These are phyloP conservation scores for Epinephelus lanceolatus DNA, from an alignment of 2,113 vertebrate species.

Conservation along the genomic window DNA sequence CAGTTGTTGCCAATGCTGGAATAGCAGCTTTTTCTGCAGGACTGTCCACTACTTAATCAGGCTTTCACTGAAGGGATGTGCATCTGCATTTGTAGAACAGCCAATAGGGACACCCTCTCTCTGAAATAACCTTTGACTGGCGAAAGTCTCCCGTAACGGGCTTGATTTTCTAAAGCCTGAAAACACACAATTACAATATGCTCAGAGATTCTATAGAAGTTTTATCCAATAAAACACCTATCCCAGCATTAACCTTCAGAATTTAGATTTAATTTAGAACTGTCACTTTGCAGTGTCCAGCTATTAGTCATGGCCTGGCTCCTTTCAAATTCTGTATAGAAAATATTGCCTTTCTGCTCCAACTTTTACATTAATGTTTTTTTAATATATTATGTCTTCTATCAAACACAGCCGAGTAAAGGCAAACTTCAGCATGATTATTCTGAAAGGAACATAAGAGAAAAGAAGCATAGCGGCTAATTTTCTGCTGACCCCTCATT, in stretches of 20 bases:
- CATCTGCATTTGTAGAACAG: no score
- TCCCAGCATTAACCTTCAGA: slow-evolving; percentile 39
- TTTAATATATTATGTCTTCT: slow-evolving; percentile 12
- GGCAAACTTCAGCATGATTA: background rate
- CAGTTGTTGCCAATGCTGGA: no score
- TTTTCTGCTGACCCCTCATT: slow-evolving; percentile 38
- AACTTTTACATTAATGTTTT: slow-evolving; percentile 41
- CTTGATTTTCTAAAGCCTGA: no score
- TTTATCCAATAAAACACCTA: background rate
- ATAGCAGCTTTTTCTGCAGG: no score
- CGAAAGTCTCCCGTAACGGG: no score
- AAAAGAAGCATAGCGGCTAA: slow-evolving; percentile 4
- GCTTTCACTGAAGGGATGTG: no score
- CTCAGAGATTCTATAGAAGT: background rate
- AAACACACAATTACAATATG: no score
- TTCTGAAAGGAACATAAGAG: slow-evolving; percentile 27
- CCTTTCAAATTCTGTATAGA: slow-evolving; percentile 35
- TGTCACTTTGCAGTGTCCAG: slow-evolving; percentile 58
- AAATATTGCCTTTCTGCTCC: slow-evolving; percentile 37
- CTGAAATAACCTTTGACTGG: no score
- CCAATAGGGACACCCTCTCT: no score
- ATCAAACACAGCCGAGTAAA: slow-evolving; percentile 33
- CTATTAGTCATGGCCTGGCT: slow-evolving; percentile 66
- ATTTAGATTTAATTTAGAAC: slow-evolving; percentile 52
- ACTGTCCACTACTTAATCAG: no score